These are phyloP conservation scores for Lanistes nyassanus DNA, from an alignment of 1,140 invertebrate species.

Conservation along the genomic window DNA sequence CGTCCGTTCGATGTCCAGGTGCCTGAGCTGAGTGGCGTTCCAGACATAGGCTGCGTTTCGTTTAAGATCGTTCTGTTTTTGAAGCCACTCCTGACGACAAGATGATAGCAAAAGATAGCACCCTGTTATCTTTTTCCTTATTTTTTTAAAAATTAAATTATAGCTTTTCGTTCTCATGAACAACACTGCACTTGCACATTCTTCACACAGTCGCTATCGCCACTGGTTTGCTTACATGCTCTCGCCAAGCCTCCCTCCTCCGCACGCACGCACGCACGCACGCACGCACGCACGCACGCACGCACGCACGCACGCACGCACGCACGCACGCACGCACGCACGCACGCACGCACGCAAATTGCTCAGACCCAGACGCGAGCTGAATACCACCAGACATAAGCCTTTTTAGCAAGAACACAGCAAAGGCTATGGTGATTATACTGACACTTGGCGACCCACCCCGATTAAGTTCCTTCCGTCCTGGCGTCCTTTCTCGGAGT, in stretches of 20 bases:
- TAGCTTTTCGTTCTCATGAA: too few species aligned
- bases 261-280: background rate
- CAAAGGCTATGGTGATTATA: too few species aligned
- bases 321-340: constrained; percentile 81
- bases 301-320: constrained; percentile 4
- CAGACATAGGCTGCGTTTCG: too few species aligned
- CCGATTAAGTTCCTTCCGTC: constrained; percentile 69
- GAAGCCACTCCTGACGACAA: too few species aligned
- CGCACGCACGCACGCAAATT: constrained; percentile 29
- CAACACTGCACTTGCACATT: too few species aligned
- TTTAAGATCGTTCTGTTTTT: too few species aligned
- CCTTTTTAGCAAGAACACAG: too few species aligned
- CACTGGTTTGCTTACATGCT: constrained; percentile 59
- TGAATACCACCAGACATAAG: background rate
- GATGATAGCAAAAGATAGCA: too few species aligned
- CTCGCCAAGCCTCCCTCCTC: background rate
- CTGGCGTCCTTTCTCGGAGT: constrained; percentile 25
- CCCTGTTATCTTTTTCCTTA: background rate
- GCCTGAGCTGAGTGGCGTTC: too few species aligned
- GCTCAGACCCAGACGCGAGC: background rate
- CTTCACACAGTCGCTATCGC: constrained; percentile 66
- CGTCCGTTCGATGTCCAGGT: too few species aligned
- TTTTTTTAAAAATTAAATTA: background rate
- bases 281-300: background rate
- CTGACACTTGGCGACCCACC: too few species aligned